phyloP scores from a whole-genome alignment of 2,888 invertebrate species.

The Nasonovia ribisnigri region DNA sequence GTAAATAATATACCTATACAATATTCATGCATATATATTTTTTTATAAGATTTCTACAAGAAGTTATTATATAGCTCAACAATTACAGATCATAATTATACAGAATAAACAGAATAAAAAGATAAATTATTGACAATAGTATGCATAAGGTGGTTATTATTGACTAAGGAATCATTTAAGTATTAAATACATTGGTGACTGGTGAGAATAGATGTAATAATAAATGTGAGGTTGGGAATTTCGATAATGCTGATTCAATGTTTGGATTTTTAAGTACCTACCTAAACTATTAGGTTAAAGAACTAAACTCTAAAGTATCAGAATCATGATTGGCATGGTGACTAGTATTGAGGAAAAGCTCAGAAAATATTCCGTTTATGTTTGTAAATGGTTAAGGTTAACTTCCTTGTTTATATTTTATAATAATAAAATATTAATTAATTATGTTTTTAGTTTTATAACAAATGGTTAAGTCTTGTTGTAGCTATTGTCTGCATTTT shows the following conservation, averaged over 20 bases:
- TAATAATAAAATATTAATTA: neutral
- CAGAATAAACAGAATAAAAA: neutral
- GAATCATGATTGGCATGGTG: neutral
- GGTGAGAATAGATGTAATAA: neutral
- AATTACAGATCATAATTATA: neutral
- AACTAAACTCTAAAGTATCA: neutral
- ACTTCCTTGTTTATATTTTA: neutral
- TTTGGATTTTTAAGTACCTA: neutral
- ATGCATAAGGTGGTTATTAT: neutral
- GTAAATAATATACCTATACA: neutral
- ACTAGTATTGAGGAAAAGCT: neutral
- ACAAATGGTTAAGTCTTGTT: constrained; percentile 87
- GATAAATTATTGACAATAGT: neutral
- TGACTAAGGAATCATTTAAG: neutral
- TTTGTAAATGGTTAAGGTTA: neutral
- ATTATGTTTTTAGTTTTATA: constrained; percentile 82
- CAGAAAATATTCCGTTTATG: neutral
- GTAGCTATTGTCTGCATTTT: constrained; percentile 87
- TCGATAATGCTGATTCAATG: neutral
- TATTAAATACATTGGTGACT: neutral
- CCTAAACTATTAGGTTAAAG: neutral
- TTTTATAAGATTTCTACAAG: neutral
- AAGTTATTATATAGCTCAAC: neutral
- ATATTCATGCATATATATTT: neutral
- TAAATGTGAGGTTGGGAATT: neutral